Base-by-base conservation (phyloP, 2,888 invertebrate genomes). In the Peribatodes rhomboidaria region DNA sequence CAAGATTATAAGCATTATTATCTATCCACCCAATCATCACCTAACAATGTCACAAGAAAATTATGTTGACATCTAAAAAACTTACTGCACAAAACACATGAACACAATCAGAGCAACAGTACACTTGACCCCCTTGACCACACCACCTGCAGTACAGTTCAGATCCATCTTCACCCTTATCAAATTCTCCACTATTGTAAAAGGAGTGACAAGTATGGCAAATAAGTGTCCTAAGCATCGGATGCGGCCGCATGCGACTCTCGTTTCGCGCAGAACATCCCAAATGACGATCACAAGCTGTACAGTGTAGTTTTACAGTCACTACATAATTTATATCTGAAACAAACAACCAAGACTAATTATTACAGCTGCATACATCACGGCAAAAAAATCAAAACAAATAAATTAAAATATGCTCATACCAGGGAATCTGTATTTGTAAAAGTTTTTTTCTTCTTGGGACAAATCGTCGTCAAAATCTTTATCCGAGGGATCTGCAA, bases 141-240 rank as follows among this genome's bases (percentile, higher is more conserved):
- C 97, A 97, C 97, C 97, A 97, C 53, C 97, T 94, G 75, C 97
- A 97, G 79, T 97, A 97, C 67, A 97, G 87, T 82, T 97, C 97
- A 14, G 97, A 97, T 22, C 96, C 96, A 88, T 97, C 97, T 83
- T 97, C 97, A 54, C 97, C 97, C 87, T 96, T 96, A 65, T 96
- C 96, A 84, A 97, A 97, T 75, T 96, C 96, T 6, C 97, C 97
- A 82, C 96, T 96, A 57, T 96, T 96, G 80, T 97, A 97, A 82
- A 97, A 97, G 41, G 96, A 95, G 73, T 95, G 95, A 83, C 97
- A 97, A 50, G 94, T 94, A 53, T 94, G 94, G 78, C 97, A 97
- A 39, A 97, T 94, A 9, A 97, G 87, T 0, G 96, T 96, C 37
- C 95, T 94, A 1, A 97, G 82, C 81, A 97, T 89, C 0, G 97